These are phyloP conservation scores for Mayetiola destructor DNA, from an alignment of 2,888 invertebrate species.

Conservation along the genomic window DNA sequence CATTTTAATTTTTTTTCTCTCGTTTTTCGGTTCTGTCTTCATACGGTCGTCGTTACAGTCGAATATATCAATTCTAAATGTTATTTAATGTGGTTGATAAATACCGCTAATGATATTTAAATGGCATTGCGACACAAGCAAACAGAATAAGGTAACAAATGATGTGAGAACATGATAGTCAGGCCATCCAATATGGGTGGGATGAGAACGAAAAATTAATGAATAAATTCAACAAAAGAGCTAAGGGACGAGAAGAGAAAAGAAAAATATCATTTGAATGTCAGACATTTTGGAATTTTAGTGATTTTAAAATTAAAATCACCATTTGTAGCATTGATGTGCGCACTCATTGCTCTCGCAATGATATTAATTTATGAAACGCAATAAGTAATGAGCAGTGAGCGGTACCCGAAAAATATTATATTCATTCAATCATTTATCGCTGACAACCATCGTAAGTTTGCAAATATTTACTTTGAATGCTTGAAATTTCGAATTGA, in stretches of 20 bases:
- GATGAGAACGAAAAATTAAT: too few relatives aligned
- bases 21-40: neutral
- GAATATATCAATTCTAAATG: too few relatives aligned
- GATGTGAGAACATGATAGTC: too few relatives aligned
- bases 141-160: neutral
- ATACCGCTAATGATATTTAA: slow-evolving; percentile 17
- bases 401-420: neutral
- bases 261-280: neutral
- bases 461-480: too few relatives aligned
- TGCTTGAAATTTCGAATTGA: neutral
- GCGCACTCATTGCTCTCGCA: neutral
- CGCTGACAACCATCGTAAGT: neutral
- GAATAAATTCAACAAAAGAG: neutral
- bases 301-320: slow-evolving; percentile 10
- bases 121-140: slow-evolving; percentile 9
- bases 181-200: too few relatives aligned
- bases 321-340: neutral
- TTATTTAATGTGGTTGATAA: slow-evolving; percentile 18
- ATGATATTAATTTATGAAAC: too few relatives aligned
- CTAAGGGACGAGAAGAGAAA: neutral
- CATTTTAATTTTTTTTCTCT: neutral
- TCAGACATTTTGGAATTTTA: neutral
- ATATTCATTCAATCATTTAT: neutral
- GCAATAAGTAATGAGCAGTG: neutral
- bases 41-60: too few relatives aligned